Evolutionary conservation across 2,888 invertebrate genomes (phyloP).

Genomic region (Rhamnusium bicolor): DNA sequence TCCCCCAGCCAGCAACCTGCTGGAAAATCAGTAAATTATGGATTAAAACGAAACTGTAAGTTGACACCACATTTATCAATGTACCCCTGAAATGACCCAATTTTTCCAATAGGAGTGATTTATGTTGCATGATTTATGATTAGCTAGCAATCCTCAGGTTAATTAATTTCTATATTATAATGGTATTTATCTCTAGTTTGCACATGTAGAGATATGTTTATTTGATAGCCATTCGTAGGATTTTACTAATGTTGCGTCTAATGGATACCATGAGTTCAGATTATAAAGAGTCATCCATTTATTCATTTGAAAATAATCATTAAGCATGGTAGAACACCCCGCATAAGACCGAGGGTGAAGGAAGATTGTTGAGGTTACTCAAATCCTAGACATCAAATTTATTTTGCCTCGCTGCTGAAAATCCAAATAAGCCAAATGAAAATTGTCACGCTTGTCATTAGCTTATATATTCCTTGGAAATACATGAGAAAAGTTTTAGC

Average conservation of each 20-base stretch:
- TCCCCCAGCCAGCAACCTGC: neutral
- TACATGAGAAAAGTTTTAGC: too few relatives aligned
- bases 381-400: too few relatives aligned
- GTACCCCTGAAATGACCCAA: neutral
- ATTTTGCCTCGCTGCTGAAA: too few relatives aligned
- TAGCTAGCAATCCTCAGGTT: neutral
- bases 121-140: neutral
- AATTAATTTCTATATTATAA: neutral
- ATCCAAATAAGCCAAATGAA: too few relatives aligned
- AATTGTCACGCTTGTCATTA: too few relatives aligned
- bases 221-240: neutral
- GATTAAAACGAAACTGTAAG: neutral
- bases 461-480: too few relatives aligned
- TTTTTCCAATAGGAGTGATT: slow-evolving; percentile 1
- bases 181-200: neutral
- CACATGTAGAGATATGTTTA: neutral
- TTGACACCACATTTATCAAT: slow-evolving; percentile 18
- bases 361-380: too few relatives aligned
- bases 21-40: neutral
- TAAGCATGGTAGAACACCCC: too few relatives aligned
- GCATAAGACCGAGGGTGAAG: too few relatives aligned
- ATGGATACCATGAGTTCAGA: neutral
- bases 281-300: too few relatives aligned
- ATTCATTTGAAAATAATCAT: too few relatives aligned
- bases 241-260: neutral